These are phyloP conservation scores for Callospermophilus lateralis DNA, from an alignment of 2,113 vertebrate genomes.

Conservation along the genomic window DNA sequence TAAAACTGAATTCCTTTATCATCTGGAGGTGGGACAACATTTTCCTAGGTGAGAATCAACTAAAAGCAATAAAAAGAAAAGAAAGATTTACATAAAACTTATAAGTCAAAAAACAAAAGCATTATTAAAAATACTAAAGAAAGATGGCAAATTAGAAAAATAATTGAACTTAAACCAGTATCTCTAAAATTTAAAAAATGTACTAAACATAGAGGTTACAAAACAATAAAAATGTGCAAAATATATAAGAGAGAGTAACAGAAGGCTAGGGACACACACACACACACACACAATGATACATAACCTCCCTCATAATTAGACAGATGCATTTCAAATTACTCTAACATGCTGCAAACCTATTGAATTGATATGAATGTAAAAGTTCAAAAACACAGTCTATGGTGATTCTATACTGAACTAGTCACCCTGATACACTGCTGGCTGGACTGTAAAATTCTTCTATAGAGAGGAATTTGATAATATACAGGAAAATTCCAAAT, in stretches of 20 bases:
- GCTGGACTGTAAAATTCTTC: background rate
- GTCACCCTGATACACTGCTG: background rate
- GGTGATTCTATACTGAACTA: background rate
- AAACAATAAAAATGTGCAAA: slow-evolving; percentile 10
- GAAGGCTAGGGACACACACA: background rate
- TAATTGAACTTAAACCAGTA: background rate
- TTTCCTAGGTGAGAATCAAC: background rate
- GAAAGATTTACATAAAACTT: slow-evolving; percentile 32
- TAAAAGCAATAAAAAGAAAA: slow-evolving; percentile 44
- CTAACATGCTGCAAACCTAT: background rate
- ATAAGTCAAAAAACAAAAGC: background rate
- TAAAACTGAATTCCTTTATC: slow-evolving; percentile 30
- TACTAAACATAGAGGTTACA: background rate
- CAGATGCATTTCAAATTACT: slow-evolving; percentile 31
- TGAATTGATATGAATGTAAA: background rate
- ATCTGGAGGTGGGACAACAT: slow-evolving; percentile 7
- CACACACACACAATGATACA: background rate
- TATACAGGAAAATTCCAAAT: slow-evolving; percentile 29
- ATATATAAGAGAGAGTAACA: background rate
- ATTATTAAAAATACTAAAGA: background rate
- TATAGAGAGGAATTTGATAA: background rate
- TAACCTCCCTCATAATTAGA: background rate
- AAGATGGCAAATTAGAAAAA: slow-evolving; percentile 26
- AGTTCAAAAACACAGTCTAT: slow-evolving; percentile 11
- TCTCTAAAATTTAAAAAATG: background rate